Base-by-base conservation (phyloP, 1,140 invertebrate genomes). In the Drosophila ananassae region DNA sequence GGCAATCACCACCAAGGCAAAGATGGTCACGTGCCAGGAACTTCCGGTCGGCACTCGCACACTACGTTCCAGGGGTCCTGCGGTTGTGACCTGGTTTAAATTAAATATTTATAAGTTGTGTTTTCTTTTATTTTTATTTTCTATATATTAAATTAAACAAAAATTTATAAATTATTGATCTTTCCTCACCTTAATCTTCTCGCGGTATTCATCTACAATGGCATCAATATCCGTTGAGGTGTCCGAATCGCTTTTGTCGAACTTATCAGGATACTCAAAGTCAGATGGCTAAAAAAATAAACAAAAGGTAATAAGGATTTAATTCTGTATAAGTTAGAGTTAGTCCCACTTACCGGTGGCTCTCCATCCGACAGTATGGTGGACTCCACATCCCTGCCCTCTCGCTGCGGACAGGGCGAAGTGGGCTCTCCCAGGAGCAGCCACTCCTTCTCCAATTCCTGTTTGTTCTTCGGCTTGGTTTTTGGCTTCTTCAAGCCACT, bases 211-310 rank as follows among this genome's bases (percentile, higher is more conserved):
- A 71, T 92, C 91, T 2, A 92, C 91, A 50, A 92, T 91, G 21
- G 83, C 90, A 77, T 92, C 91, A 37, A 92, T 92, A 52, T 92
- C 91, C 10, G 91, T 92, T 3, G 91, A 92, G 41, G 87, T 92
- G 51, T 92, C 91, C n/a, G 91, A 90, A 44, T 92, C 91, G 21
- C 73, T 77, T 53, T 89, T 83, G 34, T 92, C 91, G 37, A 90
- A 85, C 50, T 91, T 90, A n/a, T 90, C 90, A 0, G 90, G 82
- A 22, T 79, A 92, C 50, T 92, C 91, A 63, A 92, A 91, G 73
- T 92, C 90, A 0, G 91, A 90, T 9, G 83, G 77, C 90, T 91
- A 12, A 4, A 44, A 44, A 8, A 2, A 1, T 1, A 44, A 44
- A 2, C 5, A 30, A 17, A 3, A 52, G 17, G n/a, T 21, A 0